These are phyloP conservation scores for Drosophila nasuta DNA, from an alignment of 1,140 invertebrate species.

Conservation along the genomic window DNA sequence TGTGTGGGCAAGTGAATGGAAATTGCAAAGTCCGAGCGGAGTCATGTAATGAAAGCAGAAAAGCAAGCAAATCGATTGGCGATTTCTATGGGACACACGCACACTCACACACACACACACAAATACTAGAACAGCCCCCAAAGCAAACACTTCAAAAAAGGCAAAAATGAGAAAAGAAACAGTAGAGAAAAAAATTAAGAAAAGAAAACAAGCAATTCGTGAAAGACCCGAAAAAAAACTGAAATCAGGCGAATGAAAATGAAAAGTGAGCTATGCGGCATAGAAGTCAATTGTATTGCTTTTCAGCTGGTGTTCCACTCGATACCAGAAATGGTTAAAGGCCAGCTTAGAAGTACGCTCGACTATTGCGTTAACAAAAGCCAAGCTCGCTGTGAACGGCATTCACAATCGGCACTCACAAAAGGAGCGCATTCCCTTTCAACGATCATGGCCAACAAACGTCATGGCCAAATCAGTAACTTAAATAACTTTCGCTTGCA, in stretches of 20 bases:
- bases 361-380: slow-evolving; percentile 24
- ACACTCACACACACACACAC: slow-evolving; percentile 17
- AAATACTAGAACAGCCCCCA: slow-evolving; percentile 20
- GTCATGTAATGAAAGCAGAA: slow-evolving; percentile 50
- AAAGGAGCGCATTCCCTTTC: neutral
- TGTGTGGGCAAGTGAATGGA: slow-evolving; percentile 25
- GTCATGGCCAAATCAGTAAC: neutral
- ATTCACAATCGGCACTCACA: neutral
- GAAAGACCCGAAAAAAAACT: slow-evolving; percentile 17
- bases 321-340: neutral
- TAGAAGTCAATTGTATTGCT: slow-evolving; percentile 32
- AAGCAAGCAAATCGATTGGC: slow-evolving; percentile 70
- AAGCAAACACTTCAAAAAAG: slow-evolving; percentile 44
- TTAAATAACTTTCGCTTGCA: neutral
- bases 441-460: slow-evolving; percentile 16
- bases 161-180: slow-evolving; percentile 14
- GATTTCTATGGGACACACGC: slow-evolving; percentile 62
- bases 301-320: neutral
- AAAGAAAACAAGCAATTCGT: slow-evolving; percentile 6
- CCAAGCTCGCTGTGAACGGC: neutral
- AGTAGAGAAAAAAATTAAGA: neutral
- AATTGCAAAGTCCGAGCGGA: slow-evolving; percentile 7
- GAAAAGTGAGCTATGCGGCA: slow-evolving; percentile 43
- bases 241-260: slow-evolving; percentile 41
- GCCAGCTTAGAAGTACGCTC: neutral